Percentiles rank a stretch among this genome's conserved stretches.
phyloP scores from a whole-genome alignment of 2,113 vertebrate genomes.

The Cinclus mexicanus region DNA sequence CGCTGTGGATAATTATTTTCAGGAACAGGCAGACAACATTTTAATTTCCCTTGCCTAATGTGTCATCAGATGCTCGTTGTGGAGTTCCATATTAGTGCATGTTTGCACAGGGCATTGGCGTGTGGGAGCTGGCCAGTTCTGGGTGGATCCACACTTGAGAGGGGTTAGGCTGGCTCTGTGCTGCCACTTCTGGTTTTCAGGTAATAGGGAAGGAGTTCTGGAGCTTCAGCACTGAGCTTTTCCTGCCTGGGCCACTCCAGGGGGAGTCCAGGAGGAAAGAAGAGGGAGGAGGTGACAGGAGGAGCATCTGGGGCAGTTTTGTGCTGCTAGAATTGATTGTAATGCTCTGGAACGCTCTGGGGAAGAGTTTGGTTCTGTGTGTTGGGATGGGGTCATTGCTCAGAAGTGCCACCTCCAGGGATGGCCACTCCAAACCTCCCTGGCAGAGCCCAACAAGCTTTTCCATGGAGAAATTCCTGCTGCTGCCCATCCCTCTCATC shows the following conservation, averaged over 20 bases:
- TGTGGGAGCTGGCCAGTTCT: background rate
- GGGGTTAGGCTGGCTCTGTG: background rate
- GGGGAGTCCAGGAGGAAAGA: accelerated
- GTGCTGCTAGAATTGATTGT: background rate
- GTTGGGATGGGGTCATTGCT: accelerated
- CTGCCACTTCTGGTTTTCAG: background rate
- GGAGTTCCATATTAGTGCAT: background rate
- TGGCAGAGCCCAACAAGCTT: accelerated
- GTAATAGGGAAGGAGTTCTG: background rate
- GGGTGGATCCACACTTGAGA: background rate
- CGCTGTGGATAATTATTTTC: background rate
- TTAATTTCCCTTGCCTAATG: background rate
- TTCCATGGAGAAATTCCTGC: background rate
- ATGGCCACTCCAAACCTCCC: background rate
- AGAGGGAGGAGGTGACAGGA: background rate
- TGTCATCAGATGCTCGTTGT: background rate
- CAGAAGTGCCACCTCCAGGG: background rate
- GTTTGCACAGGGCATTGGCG: background rate
- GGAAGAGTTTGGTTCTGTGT: background rate
- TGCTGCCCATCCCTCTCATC: background rate
- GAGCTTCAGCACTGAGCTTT: background rate
- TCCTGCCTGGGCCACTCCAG: background rate
- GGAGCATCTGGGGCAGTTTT: background rate
- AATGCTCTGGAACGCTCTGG: accelerated
- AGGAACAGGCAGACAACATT: background rate